Evolutionary conservation across 2,113 vertebrate genomes (phyloP).

Genomic region (Hoplias malabaricus): DNA sequence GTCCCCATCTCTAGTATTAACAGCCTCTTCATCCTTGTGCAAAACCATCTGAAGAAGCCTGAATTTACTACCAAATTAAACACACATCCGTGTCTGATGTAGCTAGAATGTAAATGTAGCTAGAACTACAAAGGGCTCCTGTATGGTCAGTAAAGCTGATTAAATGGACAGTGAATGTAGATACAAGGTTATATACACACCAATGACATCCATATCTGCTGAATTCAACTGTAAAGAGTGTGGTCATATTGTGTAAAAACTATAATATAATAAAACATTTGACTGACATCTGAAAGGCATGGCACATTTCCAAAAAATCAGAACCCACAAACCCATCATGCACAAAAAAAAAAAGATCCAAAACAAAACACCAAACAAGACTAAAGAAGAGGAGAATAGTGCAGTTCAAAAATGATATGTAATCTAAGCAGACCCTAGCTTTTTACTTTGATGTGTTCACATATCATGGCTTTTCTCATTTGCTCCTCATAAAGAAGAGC

Average conservation of each 20-base stretch:
- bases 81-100: too few species aligned
- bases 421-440: conserved; percentile 4
- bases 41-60: too few species aligned
- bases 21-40: too few species aligned
- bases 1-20: too few species aligned
- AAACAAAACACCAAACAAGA: too few species aligned
- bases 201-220: not conserved
- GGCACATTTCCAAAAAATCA: not conserved
- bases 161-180: too few species aligned
- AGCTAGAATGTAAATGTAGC: too few species aligned
- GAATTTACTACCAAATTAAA: too few species aligned
- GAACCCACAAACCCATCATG: too few species aligned
- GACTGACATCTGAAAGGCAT: not conserved
- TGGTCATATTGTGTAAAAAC: not conserved
- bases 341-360: not conserved
- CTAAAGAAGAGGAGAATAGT: not conserved
- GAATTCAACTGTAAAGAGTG: not conserved
- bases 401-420: conserved; percentile 3
- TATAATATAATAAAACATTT: not conserved
- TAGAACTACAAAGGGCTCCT: too few species aligned
- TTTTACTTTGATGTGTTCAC: conserved; percentile 57
- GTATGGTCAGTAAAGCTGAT: too few species aligned
- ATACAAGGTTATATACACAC: too few species aligned
- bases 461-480: conserved; percentile 66
- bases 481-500: conserved; percentile 65